Evolutionary conservation across 2,113 vertebrate genomes (phyloP).

Genomic region (Chamaetylas fuelleborni): DNA sequence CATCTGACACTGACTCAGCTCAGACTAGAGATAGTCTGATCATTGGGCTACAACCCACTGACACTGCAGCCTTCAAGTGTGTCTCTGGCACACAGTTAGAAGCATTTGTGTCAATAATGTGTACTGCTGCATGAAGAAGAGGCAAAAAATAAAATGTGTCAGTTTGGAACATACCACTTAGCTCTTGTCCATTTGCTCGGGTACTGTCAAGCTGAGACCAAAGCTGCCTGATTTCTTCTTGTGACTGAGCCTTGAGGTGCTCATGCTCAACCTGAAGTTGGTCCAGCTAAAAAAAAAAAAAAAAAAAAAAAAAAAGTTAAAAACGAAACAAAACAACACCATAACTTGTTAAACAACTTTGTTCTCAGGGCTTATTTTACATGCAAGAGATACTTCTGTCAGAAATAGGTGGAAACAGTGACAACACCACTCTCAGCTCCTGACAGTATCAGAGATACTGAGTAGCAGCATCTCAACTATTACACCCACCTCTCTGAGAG

Average conservation of each 20-base stretch:
- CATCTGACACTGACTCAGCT: background rate
- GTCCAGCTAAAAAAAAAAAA: conserved; percentile 71
- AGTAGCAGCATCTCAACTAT: background rate
- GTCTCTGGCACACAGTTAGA: background rate
- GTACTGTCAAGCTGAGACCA: conserved; percentile 84
- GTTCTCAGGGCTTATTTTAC: background rate
- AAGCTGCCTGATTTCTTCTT: conserved; percentile 80
- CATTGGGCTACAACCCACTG: background rate
- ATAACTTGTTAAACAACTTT: background rate
- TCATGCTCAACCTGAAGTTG: conserved; percentile 68
- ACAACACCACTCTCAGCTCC: background rate
- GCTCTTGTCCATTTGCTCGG: conserved; percentile 78
- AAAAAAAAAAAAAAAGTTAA: too few species aligned
- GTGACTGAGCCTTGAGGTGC: conserved; percentile 75
- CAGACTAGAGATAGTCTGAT: background rate
- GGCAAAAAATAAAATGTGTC: background rate
- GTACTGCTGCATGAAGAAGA: background rate
- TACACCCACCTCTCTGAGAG: background rate
- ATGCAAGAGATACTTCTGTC: background rate
- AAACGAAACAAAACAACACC: background rate
- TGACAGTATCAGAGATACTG: background rate
- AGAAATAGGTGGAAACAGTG: background rate
- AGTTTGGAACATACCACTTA: conserved; percentile 75
- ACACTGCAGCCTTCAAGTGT: background rate
- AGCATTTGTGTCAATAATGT: background rate